A percentile compares a stretch with the other conserved stretches of the same genome.
Conservation (phyloP, 2,888 invertebrate species). For the Elysia crispata region DNA sequence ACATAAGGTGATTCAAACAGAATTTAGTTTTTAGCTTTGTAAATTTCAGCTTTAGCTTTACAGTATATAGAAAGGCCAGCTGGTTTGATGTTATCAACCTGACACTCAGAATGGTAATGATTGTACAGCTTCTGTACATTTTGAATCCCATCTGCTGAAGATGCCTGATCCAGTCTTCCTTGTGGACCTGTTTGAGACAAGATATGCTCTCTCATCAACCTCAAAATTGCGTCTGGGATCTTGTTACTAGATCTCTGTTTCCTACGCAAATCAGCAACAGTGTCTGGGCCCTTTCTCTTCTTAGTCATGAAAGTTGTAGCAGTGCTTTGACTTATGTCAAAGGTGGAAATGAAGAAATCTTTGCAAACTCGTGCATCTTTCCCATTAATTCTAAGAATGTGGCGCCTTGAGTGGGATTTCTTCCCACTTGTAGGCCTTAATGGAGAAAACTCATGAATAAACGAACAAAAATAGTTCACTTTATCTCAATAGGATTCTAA, state of each 20-base stretch:
- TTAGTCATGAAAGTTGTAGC: constrained; percentile 44
- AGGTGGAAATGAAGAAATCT: constrained; percentile 46
- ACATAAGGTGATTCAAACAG: too few relatives aligned
- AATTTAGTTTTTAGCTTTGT: constrained; percentile 24
- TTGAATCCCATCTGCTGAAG: constrained; percentile 5
- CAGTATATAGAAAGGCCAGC: constrained; percentile 44
- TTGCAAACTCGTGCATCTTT: constrained; percentile 46
- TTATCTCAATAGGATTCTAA: constrained; percentile 43
- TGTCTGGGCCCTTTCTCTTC: constrained; percentile 42
- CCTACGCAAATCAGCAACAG: constrained; percentile 35
- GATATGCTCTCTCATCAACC: constrained; percentile 42
- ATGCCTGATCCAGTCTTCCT: background rate
- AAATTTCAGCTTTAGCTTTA: constrained; percentile 40
- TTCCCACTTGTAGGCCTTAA: constrained; percentile 37
- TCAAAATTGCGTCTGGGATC: constrained; percentile 28
- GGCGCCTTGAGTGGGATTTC: constrained; percentile 19
- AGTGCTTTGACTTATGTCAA: constrained; percentile 47
- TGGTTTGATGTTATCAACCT: constrained; percentile 25
- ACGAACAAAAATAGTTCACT: constrained; percentile 31
- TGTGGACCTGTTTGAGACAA: constrained; percentile 43
- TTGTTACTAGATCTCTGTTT: constrained; percentile 44
- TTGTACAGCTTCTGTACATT: constrained; percentile 42
- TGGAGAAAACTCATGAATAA: constrained; percentile 44
- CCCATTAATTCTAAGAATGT: constrained; percentile 28
- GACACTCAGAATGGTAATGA: constrained; percentile 39